A percentile compares a stretch with the other conserved stretches of the same genome.
phyloP scores from a whole-genome alignment of 2,888 invertebrate genomes.

The Pristionchus mayeri region DNA sequence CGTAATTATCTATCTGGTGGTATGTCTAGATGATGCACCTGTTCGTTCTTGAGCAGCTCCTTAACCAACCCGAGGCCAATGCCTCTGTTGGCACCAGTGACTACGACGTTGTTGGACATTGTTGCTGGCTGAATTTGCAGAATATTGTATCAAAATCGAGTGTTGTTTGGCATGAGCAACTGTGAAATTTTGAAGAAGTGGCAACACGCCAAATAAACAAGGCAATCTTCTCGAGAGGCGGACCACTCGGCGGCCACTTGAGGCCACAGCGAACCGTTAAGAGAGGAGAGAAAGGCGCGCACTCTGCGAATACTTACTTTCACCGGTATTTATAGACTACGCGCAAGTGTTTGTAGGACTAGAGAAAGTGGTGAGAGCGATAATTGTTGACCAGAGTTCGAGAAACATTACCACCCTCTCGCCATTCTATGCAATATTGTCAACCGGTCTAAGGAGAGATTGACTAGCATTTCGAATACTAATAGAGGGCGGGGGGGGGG shows the following conservation, averaged over 20 bases:
- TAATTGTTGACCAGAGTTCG: background rate
- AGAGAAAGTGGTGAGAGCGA: background rate
- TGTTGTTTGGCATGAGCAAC: too few relatives aligned
- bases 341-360: background rate
- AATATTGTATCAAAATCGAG: background rate
- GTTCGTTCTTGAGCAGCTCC: background rate
- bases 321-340: background rate
- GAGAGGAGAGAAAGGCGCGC: too few relatives aligned
- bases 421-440: too few relatives aligned
- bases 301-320: too few relatives aligned
- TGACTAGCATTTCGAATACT: too few relatives aligned
- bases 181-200: background rate
- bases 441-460: too few relatives aligned
- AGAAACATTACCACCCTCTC: too few relatives aligned
- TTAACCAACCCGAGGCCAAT: conserved; percentile 2
- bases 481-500: too few relatives aligned
- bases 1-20: too few relatives aligned
- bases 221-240: background rate
- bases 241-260: background rate
- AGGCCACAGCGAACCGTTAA: background rate
- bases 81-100: conserved; percentile 8
- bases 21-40: background rate
- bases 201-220: background rate
- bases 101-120: background rate
- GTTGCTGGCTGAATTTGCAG: background rate